Evolutionary conservation across 1,140 invertebrate species (phyloP), one percentile per base, ranked within the genome.

Genomic region (Glossosoma conforme): DNA sequence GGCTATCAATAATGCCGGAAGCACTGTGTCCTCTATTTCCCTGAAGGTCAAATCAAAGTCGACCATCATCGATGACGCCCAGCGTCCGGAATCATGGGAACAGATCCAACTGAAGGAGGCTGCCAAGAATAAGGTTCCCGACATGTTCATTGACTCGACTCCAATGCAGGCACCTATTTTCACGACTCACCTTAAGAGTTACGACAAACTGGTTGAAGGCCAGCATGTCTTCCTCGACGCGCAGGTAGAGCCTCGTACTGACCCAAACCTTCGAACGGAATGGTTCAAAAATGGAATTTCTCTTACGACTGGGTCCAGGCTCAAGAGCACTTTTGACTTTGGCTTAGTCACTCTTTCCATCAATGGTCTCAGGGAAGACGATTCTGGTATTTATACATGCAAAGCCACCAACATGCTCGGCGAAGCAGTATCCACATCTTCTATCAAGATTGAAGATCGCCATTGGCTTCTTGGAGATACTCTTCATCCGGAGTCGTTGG

Each of bases 261-360:
- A 98, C 80, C 94, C 96, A 0, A 90, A 95, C 62, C 78, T 95
- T 3, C 78, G 82, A 42, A 84, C 92, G 22, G 89, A 93, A 67
- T 93, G 93, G 93, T 94, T 89, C 66, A 93, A 93, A 63, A 94
- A 97, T 67, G 89, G 91, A 19, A 70, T 91, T n/a, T 79, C 86
- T 10, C 68, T 93, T 11, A 87, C 87, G 45, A 91, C 87, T 42
- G 90, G 89, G 61, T 82, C 91, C 9, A 78, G 92, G 56, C 75
- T 94, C 36, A 84, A 87, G 59, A 92, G 89, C 60, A 92, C 89
- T 3, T 93, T 93, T 60, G 91, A 95, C 66, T 97, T 97, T 68
- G 93, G 93, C 19, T 74, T 95, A n/a, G 92, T 96, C 0, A 91
- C 89, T 0, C 69, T 97, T 6, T 91, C 92, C 21, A 90, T 97